A percentile compares a stretch with the other conserved stretches of the same genome.
Evolutionary conservation across 2,888 invertebrate species (phyloP).

Genomic region (Hartigia nigra): DNA sequence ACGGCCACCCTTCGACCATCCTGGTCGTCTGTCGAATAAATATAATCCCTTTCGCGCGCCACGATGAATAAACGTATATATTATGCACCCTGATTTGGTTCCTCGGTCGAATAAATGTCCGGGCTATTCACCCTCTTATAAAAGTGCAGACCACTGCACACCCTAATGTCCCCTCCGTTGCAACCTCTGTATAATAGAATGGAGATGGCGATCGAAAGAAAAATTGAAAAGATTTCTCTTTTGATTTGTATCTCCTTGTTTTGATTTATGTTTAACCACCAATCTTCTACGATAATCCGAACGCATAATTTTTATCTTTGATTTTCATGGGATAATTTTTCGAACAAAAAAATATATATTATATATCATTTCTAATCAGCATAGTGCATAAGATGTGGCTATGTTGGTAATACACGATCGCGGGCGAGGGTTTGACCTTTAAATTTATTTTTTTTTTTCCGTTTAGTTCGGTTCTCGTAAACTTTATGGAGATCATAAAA

Average conservation of each 20-base stretch:
- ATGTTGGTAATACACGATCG: too few relatives aligned
- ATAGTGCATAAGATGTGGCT: not conserved
- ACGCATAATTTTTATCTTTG: not conserved
- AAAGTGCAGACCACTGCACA: not conserved
- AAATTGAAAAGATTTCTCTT: not conserved
- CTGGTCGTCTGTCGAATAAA: conserved; percentile 37
- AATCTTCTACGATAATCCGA: not conserved
- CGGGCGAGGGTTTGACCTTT: too few relatives aligned
- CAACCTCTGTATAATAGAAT: not conserved
- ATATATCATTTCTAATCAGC: not conserved
- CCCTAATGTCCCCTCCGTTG: not conserved
- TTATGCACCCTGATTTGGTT: conserved; percentile 40
- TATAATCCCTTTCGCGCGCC: conserved; percentile 30
- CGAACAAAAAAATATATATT: not conserved
- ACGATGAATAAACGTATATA: conserved; percentile 48
- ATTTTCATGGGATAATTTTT: not conserved
- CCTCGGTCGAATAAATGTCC: not conserved
- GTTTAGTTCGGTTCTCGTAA: too few relatives aligned
- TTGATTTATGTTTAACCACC: too few relatives aligned
- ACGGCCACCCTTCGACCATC: conserved; percentile 18
- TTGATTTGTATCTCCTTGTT: not conserved
- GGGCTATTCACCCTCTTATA: not conserved
- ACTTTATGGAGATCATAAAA: too few relatives aligned
- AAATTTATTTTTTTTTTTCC: too few relatives aligned
- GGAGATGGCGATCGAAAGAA: not conserved